Evolutionary conservation across 2,113 vertebrate genomes (phyloP), one percentile per base, ranked within the genome.

Genomic region (Rhodinocichla rosea): DNA sequence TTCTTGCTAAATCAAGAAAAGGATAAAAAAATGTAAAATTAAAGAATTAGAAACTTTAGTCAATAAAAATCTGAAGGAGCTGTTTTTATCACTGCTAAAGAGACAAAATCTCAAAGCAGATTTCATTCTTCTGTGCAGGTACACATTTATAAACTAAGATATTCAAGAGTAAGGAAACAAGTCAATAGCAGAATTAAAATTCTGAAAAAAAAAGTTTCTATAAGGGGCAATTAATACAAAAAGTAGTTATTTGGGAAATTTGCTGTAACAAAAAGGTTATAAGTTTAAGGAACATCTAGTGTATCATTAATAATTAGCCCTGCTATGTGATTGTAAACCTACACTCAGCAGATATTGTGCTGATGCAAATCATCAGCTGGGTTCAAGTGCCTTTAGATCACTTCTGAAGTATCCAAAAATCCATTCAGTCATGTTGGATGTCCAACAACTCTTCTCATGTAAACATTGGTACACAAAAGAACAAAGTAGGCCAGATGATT

Each of bases 381-480:
- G 23, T 77, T 80, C 50, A 73, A 60, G 20, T 50, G 26, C 27
- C n/a, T 88, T 79, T 52, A 83, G 33, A 42, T 83, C 37, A 59
- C 24, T 42, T 26, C 11, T 33, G 30, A 87, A 80, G 20, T 19
- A 49, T 17, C 18, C 33, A 40, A 57, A 74, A 87, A 33, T 70
- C 30, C 47, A 47, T 56, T 52, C 11, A 68, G 37, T 45, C 13
- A 33, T 26, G 3, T 23, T 53, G 30, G 13, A 69, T 33, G 6
- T 23, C 37, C 57, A 65, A 52, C 8, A 80, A 8, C 3, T 3
- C 11, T 56, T 76, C 35, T 76, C 16, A 12, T 13, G 83, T 63
- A 6, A n/a, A 35, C 10, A 56, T 2, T 0, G 0, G 37, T 44
- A 52, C 15, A 4, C 20, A 73, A 71, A 81, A 80, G 9, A 47